Conservation (phyloP, 2,888 invertebrate genomes). For the Psococerastis gibbosa region DNA sequence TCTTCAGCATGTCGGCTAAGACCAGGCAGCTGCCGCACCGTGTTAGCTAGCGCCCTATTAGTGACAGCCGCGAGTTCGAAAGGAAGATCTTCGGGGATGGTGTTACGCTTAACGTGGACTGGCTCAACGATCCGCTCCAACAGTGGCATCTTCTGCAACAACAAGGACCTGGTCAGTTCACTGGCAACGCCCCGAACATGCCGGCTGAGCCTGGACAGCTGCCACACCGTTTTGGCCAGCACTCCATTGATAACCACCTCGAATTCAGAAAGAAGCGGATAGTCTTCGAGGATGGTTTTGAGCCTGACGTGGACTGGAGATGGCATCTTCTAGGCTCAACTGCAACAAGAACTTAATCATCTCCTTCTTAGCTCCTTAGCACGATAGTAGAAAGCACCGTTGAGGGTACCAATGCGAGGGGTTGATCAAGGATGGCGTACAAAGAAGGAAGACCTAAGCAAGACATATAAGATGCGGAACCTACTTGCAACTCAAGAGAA, state of each 20-base stretch:
- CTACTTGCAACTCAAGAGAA: too few relatives aligned
- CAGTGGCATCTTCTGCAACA: slow-evolving; percentile 94
- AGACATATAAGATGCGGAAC: too few relatives aligned
- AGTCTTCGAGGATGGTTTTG: slow-evolving; percentile 65
- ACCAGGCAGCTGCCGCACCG: slow-evolving; percentile 79
- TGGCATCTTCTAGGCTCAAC: too few relatives aligned
- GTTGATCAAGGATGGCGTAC: too few relatives aligned
- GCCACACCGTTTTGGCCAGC: slow-evolving; percentile 87
- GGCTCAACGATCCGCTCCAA: slow-evolving; percentile 94
- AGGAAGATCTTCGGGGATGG: slow-evolving; percentile 63
- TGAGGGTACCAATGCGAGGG: too few relatives aligned
- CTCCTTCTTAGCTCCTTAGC: too few relatives aligned
- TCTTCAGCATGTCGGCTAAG: slow-evolving; percentile 95
- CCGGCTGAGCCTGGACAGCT: slow-evolving; percentile 74
- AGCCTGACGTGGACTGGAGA: slow-evolving; percentile 90
- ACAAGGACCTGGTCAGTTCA: too few relatives aligned
- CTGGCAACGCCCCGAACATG: slow-evolving; percentile 90
- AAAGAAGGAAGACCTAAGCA: too few relatives aligned
- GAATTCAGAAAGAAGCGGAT: slow-evolving; percentile 83
- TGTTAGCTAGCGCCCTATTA: slow-evolving; percentile 92
- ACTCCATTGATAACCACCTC: slow-evolving; percentile 97
- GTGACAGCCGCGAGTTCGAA: slow-evolving; percentile 96
- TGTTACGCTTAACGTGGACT: slow-evolving; percentile 81
- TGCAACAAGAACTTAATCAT: too few relatives aligned
- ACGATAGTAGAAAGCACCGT: too few relatives aligned